Conservation (phyloP, 2,797 vertebrate species). For the Lagocephalus sceleratus region DNA sequence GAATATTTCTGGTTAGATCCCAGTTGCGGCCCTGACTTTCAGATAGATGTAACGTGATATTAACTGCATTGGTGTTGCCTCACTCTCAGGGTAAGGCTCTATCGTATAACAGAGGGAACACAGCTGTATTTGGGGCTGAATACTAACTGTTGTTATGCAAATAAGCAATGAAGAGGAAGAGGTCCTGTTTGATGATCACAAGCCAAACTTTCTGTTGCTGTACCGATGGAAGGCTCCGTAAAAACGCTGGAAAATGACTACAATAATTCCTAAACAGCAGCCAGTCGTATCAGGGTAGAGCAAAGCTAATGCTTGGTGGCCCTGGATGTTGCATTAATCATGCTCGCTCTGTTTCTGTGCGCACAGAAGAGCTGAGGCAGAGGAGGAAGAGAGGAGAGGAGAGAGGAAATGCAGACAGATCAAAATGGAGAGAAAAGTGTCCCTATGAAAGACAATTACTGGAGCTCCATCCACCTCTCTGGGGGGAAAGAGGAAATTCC, state of each 20-base stretch:
- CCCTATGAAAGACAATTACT: slow-evolving; percentile 64
- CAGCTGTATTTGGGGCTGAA: neutral
- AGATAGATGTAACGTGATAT: too few relatives aligned
- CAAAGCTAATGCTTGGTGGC: slow-evolving; percentile 53
- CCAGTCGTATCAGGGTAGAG: slow-evolving; percentile 54
- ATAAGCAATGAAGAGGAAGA: neutral
- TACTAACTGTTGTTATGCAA: neutral
- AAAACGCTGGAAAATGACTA: slow-evolving; percentile 20
- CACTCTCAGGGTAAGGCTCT: neutral
- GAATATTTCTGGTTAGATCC: slow-evolving; percentile 2
- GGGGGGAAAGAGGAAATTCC: slow-evolving; percentile 58
- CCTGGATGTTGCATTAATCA: slow-evolving; percentile 66
- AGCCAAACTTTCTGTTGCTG: neutral
- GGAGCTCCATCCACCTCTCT: slow-evolving; percentile 48
- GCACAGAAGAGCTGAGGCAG: slow-evolving; percentile 38
- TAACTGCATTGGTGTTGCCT: too few relatives aligned
- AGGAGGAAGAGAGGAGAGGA: slow-evolving; percentile 14
- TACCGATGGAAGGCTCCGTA: neutral
- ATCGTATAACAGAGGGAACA: slow-evolving; percentile 1
- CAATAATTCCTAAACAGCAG: slow-evolving; percentile 46
- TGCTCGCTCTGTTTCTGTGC: slow-evolving; percentile 60
- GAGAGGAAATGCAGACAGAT: slow-evolving; percentile 35
- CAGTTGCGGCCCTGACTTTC: too few relatives aligned
- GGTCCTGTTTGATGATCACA: neutral
- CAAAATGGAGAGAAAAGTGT: slow-evolving; percentile 64